Percentiles rank a stretch among this genome's conserved stretches.
Evolutionary conservation across 2,113 vertebrate genomes (phyloP).

Genomic region (Glaucomys volans): DNA sequence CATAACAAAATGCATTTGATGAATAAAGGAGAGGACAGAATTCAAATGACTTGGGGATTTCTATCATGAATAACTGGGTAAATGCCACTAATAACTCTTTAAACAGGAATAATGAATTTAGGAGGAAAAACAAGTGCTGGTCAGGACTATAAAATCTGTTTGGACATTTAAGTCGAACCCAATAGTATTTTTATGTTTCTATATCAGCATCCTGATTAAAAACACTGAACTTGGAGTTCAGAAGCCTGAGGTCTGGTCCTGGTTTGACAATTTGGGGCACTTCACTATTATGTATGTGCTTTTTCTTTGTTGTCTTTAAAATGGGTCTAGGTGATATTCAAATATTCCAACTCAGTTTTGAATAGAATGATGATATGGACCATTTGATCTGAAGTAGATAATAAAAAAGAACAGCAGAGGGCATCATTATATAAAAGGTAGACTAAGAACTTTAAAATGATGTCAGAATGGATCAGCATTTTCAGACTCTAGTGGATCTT

Average conservation of each 20-base stretch:
- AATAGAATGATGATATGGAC: neutral
- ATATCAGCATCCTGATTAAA: neutral
- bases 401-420: constrained; percentile 77
- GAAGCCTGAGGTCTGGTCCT: neutral
- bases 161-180: constrained; percentile 28
- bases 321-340: neutral
- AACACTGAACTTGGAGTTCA: neutral
- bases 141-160: constrained; percentile 1
- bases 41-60: constrained; percentile 29
- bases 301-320: constrained; percentile 47
- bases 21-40: neutral
- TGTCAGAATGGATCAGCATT: neutral
- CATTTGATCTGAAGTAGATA: neutral
- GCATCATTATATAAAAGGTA: constrained; percentile 73
- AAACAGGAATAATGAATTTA: neutral
- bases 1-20: neutral
- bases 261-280: neutral
- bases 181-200: neutral
- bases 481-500: neutral
- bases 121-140: neutral
- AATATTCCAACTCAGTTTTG: neutral
- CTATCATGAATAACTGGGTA: neutral
- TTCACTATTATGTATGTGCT: neutral
- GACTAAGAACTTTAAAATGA: neutral
- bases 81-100: neutral